Evolutionary conservation across 2,888 invertebrate genomes (phyloP).

Genomic region (Cheilosia vulpina): DNA sequence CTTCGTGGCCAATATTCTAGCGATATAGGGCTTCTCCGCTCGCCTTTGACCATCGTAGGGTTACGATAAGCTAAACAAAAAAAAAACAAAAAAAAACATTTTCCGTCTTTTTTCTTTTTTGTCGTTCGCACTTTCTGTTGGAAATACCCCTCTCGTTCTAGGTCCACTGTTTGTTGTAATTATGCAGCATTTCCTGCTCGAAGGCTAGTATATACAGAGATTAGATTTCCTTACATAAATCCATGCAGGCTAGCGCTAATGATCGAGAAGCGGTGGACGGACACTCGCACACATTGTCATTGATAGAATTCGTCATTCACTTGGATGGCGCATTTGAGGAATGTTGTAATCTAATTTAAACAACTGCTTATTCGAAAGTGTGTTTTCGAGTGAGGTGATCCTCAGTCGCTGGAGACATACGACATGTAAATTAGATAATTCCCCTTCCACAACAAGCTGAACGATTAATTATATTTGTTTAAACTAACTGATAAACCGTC

Average conservation of each 20-base stretch:
- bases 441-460: conserved; percentile 7
- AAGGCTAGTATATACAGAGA: conserved; percentile 42
- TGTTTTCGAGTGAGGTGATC: conserved; percentile 13
- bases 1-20: conserved; percentile 48
- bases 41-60: conserved; percentile 15
- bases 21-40: conserved; percentile 62
- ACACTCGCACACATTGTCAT: background rate
- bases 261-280: conserved; percentile 34
- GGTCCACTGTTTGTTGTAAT: conserved; percentile 17
- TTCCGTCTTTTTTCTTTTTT: background rate
- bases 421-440: conserved; percentile 44
- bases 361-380: background rate
- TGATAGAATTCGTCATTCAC: conserved; percentile 17
- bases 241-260: conserved; percentile 31
- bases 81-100: conserved; percentile 8
- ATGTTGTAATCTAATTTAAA: conserved; percentile 34
- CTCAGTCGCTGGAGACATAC: background rate
- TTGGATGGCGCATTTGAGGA: background rate
- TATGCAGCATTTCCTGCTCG: conserved; percentile 49
- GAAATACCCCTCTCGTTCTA: conserved; percentile 1
- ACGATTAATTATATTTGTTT: conserved; percentile 59
- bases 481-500: conserved; percentile 52
- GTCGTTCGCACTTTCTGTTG: background rate
- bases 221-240: conserved; percentile 62
- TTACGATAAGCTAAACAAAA: conserved; percentile 31